Evolutionary conservation across 2,113 vertebrate species (phyloP).

Genomic region (Eurystomus gularis): DNA sequence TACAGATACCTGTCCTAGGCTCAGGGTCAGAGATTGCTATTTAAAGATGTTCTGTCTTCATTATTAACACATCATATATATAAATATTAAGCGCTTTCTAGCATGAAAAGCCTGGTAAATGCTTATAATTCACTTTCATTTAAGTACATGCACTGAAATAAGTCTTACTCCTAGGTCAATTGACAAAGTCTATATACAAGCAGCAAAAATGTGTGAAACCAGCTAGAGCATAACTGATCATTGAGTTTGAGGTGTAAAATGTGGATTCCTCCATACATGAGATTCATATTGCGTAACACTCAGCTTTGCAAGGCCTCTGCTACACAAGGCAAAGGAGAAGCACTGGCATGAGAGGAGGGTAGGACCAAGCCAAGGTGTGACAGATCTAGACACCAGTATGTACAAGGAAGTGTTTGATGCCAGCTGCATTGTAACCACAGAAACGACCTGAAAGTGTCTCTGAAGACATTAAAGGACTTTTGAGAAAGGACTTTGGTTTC

Average conservation of each 20-base stretch:
- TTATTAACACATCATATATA: background rate
- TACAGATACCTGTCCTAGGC: background rate
- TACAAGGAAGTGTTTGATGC: background rate
- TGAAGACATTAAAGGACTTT: background rate
- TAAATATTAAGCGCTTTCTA: background rate
- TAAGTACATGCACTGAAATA: background rate
- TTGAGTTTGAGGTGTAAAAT: background rate
- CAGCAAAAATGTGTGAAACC: background rate
- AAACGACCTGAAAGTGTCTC: background rate
- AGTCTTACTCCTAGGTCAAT: background rate
- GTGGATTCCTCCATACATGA: background rate
- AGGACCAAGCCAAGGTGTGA: background rate
- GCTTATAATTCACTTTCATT: background rate
- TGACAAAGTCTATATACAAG: background rate
- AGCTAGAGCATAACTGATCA: background rate
- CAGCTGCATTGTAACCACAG: background rate
- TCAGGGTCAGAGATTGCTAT: background rate
- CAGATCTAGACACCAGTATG: background rate
- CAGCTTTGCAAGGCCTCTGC: background rate
- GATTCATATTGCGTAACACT: background rate
- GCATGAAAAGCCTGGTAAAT: background rate
- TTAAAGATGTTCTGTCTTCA: background rate
- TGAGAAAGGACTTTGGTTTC: background rate
- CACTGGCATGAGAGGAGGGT: background rate
- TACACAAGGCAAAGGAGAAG: background rate